These are phyloP conservation scores for Eumacrocentrus americanus DNA, from an alignment of 2,888 invertebrate species.

Conservation along the genomic window DNA sequence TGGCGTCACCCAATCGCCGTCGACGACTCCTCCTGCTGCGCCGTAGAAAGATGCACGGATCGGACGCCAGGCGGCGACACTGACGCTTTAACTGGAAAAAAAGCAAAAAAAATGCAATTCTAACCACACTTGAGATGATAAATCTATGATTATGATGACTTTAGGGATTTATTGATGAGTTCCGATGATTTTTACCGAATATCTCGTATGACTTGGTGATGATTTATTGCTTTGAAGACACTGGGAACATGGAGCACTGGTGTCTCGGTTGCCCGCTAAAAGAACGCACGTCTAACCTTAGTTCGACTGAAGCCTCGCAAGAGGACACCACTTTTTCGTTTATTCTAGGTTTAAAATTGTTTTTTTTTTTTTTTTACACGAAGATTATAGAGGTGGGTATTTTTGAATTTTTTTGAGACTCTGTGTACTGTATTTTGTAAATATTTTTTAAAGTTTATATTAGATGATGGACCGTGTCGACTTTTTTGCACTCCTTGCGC, in stretches of 20 bases:
- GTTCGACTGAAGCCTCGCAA: constrained; percentile 48
- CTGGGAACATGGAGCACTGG: neutral
- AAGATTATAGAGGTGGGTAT: too few relatives aligned
- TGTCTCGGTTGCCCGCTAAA: constrained; percentile 39
- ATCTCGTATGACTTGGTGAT: neutral
- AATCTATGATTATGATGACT: neutral
- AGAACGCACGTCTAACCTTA: constrained; percentile 46
- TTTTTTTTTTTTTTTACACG: neutral
- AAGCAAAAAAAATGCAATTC: constrained; percentile 46
- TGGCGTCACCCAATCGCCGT: constrained; percentile 21
- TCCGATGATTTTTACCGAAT: neutral
- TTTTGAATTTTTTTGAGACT: too few relatives aligned
- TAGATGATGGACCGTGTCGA: too few relatives aligned
- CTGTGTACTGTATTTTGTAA: too few relatives aligned
- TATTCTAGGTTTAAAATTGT: neutral
- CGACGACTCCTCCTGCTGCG: constrained; percentile 17
- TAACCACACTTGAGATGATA: constrained; percentile 45
- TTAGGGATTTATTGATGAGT: neutral
- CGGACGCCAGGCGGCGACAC: constrained; percentile 55
- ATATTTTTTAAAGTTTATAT: too few relatives aligned
- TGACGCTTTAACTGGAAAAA: constrained; percentile 37
- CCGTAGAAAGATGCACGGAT: constrained; percentile 38
- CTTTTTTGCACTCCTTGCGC: too few relatives aligned
- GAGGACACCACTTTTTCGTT: constrained; percentile 46
- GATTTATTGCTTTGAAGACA: neutral